Evolutionary conservation across 2,888 invertebrate species (phyloP).

Genomic region (Scaptomyza caliginosa): DNA sequence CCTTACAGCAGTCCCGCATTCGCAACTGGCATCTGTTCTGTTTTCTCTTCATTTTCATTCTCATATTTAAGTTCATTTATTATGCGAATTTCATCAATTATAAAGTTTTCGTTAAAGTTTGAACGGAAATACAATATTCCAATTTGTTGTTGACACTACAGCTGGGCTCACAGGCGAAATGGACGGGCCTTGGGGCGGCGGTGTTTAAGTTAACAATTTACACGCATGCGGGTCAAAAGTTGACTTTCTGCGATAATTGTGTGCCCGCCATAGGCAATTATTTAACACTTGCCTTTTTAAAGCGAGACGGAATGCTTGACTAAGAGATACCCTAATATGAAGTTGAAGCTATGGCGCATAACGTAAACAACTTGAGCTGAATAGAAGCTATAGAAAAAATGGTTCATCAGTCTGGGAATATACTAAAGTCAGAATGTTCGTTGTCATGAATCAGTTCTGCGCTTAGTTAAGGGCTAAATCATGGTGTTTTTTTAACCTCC

Average conservation of each 20-base stretch:
- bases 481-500: conserved; percentile 7
- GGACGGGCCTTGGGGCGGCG: background rate
- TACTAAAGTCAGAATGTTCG: conserved; percentile 49
- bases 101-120: conserved; percentile 58
- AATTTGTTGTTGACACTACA: conserved; percentile 36
- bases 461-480: conserved; percentile 41
- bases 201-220: conserved; percentile 3
- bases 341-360: too few relatives aligned
- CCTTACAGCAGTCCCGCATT: background rate
- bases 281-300: conserved; percentile 17
- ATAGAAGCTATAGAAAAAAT: too few relatives aligned
- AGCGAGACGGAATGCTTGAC: background rate
- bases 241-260: conserved; percentile 22
- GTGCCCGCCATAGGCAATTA: conserved; percentile 21
- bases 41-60: conserved; percentile 75
- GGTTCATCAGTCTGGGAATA: too few relatives aligned
- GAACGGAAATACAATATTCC: conserved; percentile 58
- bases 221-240: conserved; percentile 32
- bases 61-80: conserved; percentile 75
- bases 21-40: conserved; percentile 36
- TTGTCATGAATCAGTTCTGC: conserved; percentile 40
- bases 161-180: too few relatives aligned
- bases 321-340: background rate
- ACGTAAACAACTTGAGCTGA: too few relatives aligned
- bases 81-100: conserved; percentile 76